A percentile compares a stretch with the other conserved stretches of the same genome.
These are phyloP conservation scores for Paratilapia polleni DNA, from an alignment of 2,113 vertebrate genomes.

Conservation along the genomic window DNA sequence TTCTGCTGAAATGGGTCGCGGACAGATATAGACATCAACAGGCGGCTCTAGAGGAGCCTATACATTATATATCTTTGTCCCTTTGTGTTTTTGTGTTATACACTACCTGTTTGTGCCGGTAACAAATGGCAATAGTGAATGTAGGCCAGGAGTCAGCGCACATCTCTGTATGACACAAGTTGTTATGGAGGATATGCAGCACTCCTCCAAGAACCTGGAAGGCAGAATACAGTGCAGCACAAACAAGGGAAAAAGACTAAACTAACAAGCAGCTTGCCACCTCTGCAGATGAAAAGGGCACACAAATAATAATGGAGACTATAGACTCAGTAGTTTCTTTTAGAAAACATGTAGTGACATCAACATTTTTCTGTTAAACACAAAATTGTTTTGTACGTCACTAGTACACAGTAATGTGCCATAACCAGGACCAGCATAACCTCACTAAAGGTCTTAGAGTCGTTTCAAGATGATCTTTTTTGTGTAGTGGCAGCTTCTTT, in stretches of 20 bases:
- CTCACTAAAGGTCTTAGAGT: constrained; percentile 17
- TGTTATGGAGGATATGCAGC: constrained; percentile 76
- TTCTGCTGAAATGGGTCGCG: constrained; percentile 38
- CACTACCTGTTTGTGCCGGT: constrained; percentile 68
- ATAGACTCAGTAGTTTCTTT: background rate
- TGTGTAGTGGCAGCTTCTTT: background rate
- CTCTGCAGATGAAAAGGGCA: constrained; percentile 10
- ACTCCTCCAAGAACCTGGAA: constrained; percentile 55
- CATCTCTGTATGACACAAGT: constrained; percentile 76
- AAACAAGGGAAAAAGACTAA: constrained; percentile 3
- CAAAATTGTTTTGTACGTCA: background rate
- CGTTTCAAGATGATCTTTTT: constrained; percentile 27
- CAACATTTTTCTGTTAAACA: constrained; percentile 1
- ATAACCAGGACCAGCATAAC: background rate
- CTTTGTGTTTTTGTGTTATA: constrained; percentile 40
- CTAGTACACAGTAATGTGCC: background rate
- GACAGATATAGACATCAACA: constrained; percentile 14
- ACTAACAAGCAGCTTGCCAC: constrained; percentile 26
- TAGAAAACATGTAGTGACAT: background rate
- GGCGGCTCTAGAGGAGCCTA: constrained; percentile 2
- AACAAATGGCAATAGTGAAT: constrained; percentile 79
- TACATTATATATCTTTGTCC: constrained; percentile 27
- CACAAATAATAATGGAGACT: constrained; percentile 3
- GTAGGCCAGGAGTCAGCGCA: constrained; percentile 81
- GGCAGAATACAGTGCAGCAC: constrained; percentile 44